phyloP scores from a whole-genome alignment of 2,797 vertebrate species.

The Clarias laeviceps region DNA sequence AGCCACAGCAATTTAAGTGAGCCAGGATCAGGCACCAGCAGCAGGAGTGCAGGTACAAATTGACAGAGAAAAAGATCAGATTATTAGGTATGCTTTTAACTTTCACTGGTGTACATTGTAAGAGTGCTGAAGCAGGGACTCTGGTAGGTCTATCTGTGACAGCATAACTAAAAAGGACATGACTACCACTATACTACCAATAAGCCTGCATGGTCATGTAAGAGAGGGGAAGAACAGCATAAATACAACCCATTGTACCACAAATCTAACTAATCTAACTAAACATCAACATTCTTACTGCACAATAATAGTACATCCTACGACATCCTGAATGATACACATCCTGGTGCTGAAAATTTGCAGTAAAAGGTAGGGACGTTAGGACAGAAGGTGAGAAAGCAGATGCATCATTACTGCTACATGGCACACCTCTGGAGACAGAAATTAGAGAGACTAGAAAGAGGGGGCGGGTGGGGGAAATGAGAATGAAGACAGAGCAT shows the following conservation, averaged over 20 bases:
- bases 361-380: slow-evolving; percentile 52
- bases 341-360: slow-evolving; percentile 27
- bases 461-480: slow-evolving; percentile 46
- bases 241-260: not conserved
- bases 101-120: not conserved
- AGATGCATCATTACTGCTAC: slow-evolving; percentile 14
- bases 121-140: not conserved
- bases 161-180: not conserved
- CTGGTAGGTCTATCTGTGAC: not conserved
- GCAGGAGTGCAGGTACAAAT: not conserved
- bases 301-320: not conserved
- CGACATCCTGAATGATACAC: slow-evolving; percentile 13
- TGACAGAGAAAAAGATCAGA: not conserved
- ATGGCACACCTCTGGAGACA: slow-evolving; percentile 33
- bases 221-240: not conserved
- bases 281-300: not conserved
- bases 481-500: slow-evolving; percentile 29
- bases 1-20: not conserved
- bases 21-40: not conserved
- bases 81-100: not conserved
- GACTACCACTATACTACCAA: not conserved
- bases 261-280: not conserved
- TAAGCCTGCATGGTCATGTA: not conserved
- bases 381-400: slow-evolving; percentile 53
- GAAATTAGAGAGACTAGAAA: slow-evolving; percentile 22